Evolutionary conservation across 2,888 invertebrate genomes (phyloP).

Genomic region (Lottia scabra): DNA sequence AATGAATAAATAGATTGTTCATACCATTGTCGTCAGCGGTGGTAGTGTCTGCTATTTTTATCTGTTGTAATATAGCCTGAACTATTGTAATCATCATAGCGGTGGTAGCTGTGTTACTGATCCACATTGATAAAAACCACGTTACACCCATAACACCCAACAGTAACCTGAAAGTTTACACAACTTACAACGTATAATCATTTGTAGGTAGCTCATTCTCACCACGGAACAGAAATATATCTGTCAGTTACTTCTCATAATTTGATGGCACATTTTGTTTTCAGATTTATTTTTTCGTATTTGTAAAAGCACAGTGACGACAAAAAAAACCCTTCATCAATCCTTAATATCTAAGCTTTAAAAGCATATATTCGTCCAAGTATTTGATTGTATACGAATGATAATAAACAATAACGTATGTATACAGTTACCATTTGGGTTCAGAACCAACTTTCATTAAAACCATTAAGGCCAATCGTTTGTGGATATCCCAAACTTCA

Average conservation of each 20-base stretch:
- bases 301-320: too few relatives aligned
- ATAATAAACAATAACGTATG: too few relatives aligned
- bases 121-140: conserved; percentile 97
- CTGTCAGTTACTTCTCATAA: background rate
- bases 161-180: conserved; percentile 43
- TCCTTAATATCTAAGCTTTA: too few relatives aligned
- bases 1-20: too few relatives aligned
- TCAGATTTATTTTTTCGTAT: too few relatives aligned
- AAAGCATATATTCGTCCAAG: too few relatives aligned
- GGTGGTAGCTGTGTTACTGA: conserved; percentile 87
- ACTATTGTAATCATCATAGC: conserved; percentile 69
- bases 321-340: too few relatives aligned
- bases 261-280: too few relatives aligned
- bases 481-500: conserved; percentile 88
- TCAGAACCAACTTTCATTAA: conserved; percentile 75
- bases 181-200: too few relatives aligned
- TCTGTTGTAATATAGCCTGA: conserved; percentile 55
- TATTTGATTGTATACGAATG: too few relatives aligned
- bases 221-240: background rate
- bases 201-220: too few relatives aligned
- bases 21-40: background rate
- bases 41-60: conserved; percentile 26
- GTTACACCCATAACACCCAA: conserved; percentile 76
- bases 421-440: conserved; percentile 45
- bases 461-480: conserved; percentile 85